These are phyloP conservation scores for Fopius arisanus DNA, from an alignment of 1,140 invertebrate species.

Conservation along the genomic window DNA sequence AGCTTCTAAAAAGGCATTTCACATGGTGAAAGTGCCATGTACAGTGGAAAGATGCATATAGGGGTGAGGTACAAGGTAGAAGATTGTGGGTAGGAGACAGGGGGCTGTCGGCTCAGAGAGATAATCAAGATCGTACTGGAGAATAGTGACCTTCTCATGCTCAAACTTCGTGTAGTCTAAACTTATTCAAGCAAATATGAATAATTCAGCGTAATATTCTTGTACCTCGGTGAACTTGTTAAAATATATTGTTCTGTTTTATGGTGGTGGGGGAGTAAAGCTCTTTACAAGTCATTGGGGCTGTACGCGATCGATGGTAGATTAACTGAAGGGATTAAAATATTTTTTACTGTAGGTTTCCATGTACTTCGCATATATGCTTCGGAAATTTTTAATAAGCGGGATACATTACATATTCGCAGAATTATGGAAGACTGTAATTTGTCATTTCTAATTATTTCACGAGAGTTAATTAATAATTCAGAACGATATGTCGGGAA, in stretches of 20 bases:
- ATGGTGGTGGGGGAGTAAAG: no score
- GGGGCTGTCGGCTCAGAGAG: background rate
- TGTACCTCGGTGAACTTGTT: background rate
- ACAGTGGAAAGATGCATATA: background rate
- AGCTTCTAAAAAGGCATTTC: constrained; percentile 41
- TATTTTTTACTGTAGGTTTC: no score
- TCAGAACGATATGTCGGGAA: no score
- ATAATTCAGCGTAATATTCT: constrained; percentile 10
- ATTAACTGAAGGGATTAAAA: no score
- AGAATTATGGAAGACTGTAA: no score
- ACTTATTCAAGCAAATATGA: constrained; percentile 17
- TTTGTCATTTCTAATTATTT: no score
- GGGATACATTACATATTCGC: no score
- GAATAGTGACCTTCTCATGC: background rate
- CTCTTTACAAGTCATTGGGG: no score
- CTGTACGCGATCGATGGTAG: no score
- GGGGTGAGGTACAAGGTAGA: background rate
- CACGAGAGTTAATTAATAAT: no score
- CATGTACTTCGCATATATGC: no score
- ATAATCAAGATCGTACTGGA: background rate
- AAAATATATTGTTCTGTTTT: background rate
- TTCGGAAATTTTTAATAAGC: no score
- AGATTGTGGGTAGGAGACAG: background rate
- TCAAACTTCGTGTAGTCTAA: background rate
- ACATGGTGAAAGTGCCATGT: background rate